Base-by-base conservation (phyloP, 2,888 invertebrate genomes). In the Cheilosia scutellata region DNA sequence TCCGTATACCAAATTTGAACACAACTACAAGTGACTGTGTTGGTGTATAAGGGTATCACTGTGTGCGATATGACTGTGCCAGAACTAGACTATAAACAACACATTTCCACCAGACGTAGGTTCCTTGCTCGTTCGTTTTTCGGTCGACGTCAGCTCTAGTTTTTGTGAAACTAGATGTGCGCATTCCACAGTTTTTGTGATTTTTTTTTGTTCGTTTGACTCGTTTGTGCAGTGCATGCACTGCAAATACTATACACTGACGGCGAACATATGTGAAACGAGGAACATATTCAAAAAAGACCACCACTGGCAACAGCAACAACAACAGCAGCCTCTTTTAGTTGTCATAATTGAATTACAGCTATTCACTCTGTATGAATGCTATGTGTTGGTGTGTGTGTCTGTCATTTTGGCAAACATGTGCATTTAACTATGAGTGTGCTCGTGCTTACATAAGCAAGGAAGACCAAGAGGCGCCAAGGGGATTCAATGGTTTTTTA, bases 321-420 rank as follows among this genome's bases (percentile, higher is more conserved):
- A 55, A 65, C n/a, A 53, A 42, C 51, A 29, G 31, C 2, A 74
- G 44, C 25, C 37, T 40, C 65, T 63, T 75, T 83, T 63, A 63
- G 75, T 79, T 79, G 84, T 71, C 84, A 76, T 84, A 84, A 84
- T 84, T 84, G 40, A 79, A 84, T 79, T 84, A 79, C 37, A 4
- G 65, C 31, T 78, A 37, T 53, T 33, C 44, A 2, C 47, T 33
- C 37, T 37, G 9, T 25, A 1, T 37, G 11, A 37, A 11, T 5
- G 7, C 5, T 7, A 11, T 33, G 31, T 66, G 31, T 62, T 31
- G 40, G 37, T 58, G 71, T 33, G 37, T 57, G 5, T 60, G 31
- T 33, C 51, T 20, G 68, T 27, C 47, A 33, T 75, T 84, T 84
- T 80, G 66, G 75, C 75, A 62, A 84, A 79, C 79, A 79, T 84